Percentiles rank a stretch among this genome's conserved stretches.
phyloP scores from a whole-genome alignment of 2,797 vertebrate species.

The Hydrolagus colliei region DNA sequence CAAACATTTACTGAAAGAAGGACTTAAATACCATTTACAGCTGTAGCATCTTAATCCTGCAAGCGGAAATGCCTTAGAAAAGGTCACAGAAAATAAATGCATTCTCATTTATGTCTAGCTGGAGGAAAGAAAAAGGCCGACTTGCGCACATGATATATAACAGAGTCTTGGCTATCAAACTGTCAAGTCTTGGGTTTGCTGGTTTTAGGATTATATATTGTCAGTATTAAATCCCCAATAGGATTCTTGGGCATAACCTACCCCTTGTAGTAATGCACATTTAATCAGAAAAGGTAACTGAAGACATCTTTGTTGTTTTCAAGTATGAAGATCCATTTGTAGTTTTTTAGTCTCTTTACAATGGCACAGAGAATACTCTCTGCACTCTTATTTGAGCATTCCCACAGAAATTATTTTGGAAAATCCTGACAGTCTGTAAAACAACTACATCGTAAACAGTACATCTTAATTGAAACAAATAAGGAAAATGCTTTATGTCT shows the following conservation, averaged over 20 bases:
- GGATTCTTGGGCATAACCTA: not conserved
- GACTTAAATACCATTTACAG: slow-evolving; percentile 1
- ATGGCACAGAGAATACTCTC: not conserved
- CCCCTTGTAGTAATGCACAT: no score
- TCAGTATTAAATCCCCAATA: not conserved
- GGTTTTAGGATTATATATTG: not conserved
- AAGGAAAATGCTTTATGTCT: not conserved
- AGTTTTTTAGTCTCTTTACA: not conserved
- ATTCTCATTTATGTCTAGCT: not conserved
- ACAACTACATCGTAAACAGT: no score
- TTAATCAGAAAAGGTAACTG: not conserved
- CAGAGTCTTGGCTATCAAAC: not conserved
- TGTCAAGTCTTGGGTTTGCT: not conserved
- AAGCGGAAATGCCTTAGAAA: not conserved
- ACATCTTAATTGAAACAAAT: no score
- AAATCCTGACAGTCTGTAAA: no score
- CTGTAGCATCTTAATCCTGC: no score
- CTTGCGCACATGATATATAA: not conserved
- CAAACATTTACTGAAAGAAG: not conserved
- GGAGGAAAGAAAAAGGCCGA: not conserved
- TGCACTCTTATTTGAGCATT: no score
- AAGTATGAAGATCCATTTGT: not conserved
- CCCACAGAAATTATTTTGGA: no score
- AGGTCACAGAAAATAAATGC: not conserved
- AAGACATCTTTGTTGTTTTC: not conserved